These are phyloP conservation scores for Diogma glabrata DNA, from an alignment of 2,888 invertebrate species.

Conservation along the genomic window DNA sequence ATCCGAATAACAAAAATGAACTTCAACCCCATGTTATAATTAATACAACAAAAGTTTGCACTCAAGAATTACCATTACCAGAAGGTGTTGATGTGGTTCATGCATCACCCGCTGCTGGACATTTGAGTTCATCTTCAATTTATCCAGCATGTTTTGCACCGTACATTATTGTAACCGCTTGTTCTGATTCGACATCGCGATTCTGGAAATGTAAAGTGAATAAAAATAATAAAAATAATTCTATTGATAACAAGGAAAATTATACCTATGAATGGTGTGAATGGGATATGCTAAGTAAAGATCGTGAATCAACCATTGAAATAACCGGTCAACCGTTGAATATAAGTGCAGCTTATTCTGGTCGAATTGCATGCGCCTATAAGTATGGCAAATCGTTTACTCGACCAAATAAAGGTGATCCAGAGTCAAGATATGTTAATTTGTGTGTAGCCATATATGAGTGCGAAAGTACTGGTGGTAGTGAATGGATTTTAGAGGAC, in stretches of 20 bases:
- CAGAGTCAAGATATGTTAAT: slow-evolving; percentile 75
- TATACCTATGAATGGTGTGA: slow-evolving; percentile 63
- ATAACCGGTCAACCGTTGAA: slow-evolving; percentile 79
- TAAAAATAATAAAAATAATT: slow-evolving; percentile 39
- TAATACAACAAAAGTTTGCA: slow-evolving; percentile 84
- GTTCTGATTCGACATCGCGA: slow-evolving; percentile 77
- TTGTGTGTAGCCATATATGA: slow-evolving; percentile 94
- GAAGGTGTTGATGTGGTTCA: slow-evolving; percentile 86
- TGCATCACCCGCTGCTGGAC: slow-evolving; percentile 92
- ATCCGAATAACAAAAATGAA: slow-evolving; percentile 24
- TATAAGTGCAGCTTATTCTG: slow-evolving; percentile 95
- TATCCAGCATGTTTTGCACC: slow-evolving; percentile 99
- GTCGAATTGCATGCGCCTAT: slow-evolving; percentile 94
- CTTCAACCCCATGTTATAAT: slow-evolving; percentile 61
- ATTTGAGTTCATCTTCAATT: slow-evolving; percentile 92
- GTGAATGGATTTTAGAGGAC: slow-evolving; percentile 90
- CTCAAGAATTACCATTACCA: slow-evolving; percentile 76
- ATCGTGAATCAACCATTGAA: slow-evolving; percentile 51
- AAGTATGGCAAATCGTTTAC: slow-evolving; percentile 87
- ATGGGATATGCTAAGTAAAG: slow-evolving; percentile 78
- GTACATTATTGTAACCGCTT: slow-evolving; percentile 90
- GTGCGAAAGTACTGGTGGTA: slow-evolving; percentile 95
- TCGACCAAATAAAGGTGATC: slow-evolving; percentile 60
- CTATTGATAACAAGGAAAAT: slow-evolving; percentile 17
- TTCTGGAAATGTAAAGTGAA: slow-evolving; percentile 74